A percentile compares a stretch with the other conserved stretches of the same genome.
phyloP scores from a whole-genome alignment of 2,113 vertebrate genomes.

The Etia nguti region DNA sequence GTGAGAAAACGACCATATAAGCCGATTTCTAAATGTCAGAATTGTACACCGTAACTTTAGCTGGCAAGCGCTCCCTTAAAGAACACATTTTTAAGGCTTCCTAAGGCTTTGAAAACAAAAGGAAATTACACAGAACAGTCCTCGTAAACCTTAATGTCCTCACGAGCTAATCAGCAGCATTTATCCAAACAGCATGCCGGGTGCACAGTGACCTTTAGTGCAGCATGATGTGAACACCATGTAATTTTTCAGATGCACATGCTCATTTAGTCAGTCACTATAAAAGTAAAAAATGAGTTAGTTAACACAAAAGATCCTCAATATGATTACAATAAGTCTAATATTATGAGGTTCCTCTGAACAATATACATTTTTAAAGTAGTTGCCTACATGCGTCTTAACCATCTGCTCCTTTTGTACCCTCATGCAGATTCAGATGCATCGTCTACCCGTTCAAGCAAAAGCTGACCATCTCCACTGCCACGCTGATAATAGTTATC shows the following conservation, averaged over 20 bases:
- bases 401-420: background rate
- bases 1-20: background rate
- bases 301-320: background rate
- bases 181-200: background rate
- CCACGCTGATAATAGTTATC: conserved; percentile 70
- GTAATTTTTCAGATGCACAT: background rate
- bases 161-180: background rate
- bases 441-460: conserved; percentile 88
- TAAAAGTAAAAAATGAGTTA: background rate
- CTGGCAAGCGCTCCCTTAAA: background rate
- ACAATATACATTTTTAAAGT: background rate
- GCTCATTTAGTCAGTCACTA: fast-evolving
- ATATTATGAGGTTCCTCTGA: background rate
- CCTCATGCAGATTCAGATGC: conserved; percentile 79
- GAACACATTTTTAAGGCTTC: background rate
- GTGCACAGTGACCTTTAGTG: background rate
- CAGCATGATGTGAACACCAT: background rate
- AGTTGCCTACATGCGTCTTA: background rate
- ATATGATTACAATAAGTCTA: background rate
- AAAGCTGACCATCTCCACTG: conserved; percentile 80
- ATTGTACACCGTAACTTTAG: background rate
- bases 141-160: background rate
- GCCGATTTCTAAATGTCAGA: background rate
- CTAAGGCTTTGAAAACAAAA: background rate
- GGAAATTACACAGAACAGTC: fast-evolving